Base-by-base conservation (phyloP, 2,113 vertebrate genomes). In the Urocitellus parryii region DNA sequence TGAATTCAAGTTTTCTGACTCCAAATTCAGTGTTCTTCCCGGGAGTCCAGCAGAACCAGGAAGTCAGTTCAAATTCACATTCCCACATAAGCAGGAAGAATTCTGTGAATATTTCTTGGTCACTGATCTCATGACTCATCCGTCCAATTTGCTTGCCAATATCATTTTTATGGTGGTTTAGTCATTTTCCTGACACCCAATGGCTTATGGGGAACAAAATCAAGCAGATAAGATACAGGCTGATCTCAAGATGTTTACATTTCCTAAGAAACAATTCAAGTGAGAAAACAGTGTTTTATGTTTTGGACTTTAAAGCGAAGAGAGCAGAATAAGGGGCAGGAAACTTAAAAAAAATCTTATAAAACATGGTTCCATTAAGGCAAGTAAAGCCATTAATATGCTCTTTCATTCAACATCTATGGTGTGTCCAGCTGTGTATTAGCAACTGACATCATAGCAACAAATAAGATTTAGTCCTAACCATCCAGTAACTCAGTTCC, bases 101-200 rank as follows among this genome's bases (percentile, higher is more conserved):
- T 85, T 76, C 70, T 94, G 81, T 65, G 77, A 96, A 20, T 88
- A 29, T 29, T 78, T 81, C 88, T 78, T 34, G 5, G 73, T 92
- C 91, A 78, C 58, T 39, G 56, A 92, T 81, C 93, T 89, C 56
- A 58, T 97, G 97, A 98, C 67, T 98, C 97, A 96, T 42, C 2
- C 0, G 73, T 11, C 53, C n/a, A 6, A 51, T 63, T 73, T 90
- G 82, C 82, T 96, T 96, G 96, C 90, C 92, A 92, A 74, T 92
- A 88, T 84, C 68, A 78, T 85, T 96, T 98, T 97, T 95, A 96
- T 91, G 67, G 65, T 17, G 58, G 39, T 78, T 95, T 96, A 92
- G 97, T 97, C 93, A 95, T 96, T 97, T 95, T 97, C 91, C 95
- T 94, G 88, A 96, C 78, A 95, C 63, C 10, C 37, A 34, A 25